These are phyloP conservation scores for Copidosoma aretas DNA, from an alignment of 2,888 invertebrate species.

Conservation along the genomic window DNA sequence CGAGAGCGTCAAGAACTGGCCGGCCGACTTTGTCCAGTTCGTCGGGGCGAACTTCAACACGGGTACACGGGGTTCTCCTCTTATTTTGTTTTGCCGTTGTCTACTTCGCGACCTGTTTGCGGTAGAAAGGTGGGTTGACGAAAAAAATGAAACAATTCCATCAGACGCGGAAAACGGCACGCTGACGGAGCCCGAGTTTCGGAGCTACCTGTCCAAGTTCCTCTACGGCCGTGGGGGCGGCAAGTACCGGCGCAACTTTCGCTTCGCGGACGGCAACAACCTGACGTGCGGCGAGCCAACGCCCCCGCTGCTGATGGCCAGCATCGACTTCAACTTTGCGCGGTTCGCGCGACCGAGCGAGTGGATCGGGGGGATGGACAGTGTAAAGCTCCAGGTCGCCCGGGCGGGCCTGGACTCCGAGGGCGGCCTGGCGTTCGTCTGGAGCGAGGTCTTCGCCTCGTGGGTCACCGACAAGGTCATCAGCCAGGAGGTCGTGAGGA, in stretches of 20 bases:
- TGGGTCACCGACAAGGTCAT: slow-evolving; percentile 84
- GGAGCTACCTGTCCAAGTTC: slow-evolving; percentile 72
- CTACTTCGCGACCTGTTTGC: too few relatives aligned
- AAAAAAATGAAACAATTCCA: too few relatives aligned
- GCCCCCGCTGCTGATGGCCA: slow-evolving; percentile 68
- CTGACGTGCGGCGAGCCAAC: slow-evolving; percentile 70
- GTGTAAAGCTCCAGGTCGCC: slow-evolving; percentile 67
- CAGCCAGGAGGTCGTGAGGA: slow-evolving; percentile 76
- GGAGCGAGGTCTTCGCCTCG: slow-evolving; percentile 74
- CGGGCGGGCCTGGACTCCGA: slow-evolving; percentile 65
- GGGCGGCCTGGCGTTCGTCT: slow-evolving; percentile 69
- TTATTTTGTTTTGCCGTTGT: too few relatives aligned
- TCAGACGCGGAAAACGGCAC: slow-evolving; percentile 63
- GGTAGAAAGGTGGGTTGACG: too few relatives aligned
- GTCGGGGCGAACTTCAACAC: slow-evolving; percentile 67
- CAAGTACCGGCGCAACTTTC: slow-evolving; percentile 73
- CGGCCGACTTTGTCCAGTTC: slow-evolving; percentile 70
- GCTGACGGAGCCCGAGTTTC: slow-evolving; percentile 67
- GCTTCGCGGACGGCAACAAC: slow-evolving; percentile 63
- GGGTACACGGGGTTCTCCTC: too few relatives aligned
- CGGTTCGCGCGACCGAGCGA: slow-evolving; percentile 70
- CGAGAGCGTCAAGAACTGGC: slow-evolving; percentile 69
- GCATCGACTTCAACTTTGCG: slow-evolving; percentile 70
- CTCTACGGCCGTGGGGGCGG: slow-evolving; percentile 74
- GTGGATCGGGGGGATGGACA: slow-evolving; percentile 78